phyloP scores from a whole-genome alignment of 2,888 invertebrate species.

The Leuctra nigra region DNA sequence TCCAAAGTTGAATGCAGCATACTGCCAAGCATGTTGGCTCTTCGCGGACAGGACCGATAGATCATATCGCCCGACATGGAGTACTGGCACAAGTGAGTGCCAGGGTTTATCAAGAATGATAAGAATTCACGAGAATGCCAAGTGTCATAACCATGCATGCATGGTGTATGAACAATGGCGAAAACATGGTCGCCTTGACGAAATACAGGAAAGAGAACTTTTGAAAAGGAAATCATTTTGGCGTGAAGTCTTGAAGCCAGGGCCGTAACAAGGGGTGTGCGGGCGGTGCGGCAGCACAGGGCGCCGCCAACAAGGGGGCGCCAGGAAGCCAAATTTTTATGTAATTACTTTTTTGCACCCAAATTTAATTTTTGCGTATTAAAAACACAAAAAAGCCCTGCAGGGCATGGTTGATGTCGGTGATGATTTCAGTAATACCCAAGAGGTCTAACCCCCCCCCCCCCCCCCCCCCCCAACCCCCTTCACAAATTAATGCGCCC shows the following conservation, averaged over 20 bases:
- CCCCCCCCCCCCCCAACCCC: too few species aligned
- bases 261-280: too few species aligned
- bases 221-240: neutral
- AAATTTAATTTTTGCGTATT: too few species aligned
- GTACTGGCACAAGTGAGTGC: neutral
- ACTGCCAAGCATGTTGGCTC: neutral
- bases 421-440: too few species aligned
- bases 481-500: too few species aligned
- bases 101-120: neutral
- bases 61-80: neutral
- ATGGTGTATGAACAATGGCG: slow-evolving; percentile 15
- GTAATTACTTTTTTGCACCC: too few species aligned
- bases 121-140: neutral
- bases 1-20: neutral
- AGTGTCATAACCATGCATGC: neutral
- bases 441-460: too few species aligned
- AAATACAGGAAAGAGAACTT: neutral
- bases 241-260: neutral
- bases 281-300: too few species aligned
- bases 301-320: too few species aligned
- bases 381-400: too few species aligned
- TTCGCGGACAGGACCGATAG: neutral
- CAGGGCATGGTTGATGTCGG: too few species aligned
- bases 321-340: too few species aligned
- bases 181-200: slow-evolving; percentile 27